Evolutionary conservation across 2,797 vertebrate genomes (phyloP).

Genomic region (Carapus acus): DNA sequence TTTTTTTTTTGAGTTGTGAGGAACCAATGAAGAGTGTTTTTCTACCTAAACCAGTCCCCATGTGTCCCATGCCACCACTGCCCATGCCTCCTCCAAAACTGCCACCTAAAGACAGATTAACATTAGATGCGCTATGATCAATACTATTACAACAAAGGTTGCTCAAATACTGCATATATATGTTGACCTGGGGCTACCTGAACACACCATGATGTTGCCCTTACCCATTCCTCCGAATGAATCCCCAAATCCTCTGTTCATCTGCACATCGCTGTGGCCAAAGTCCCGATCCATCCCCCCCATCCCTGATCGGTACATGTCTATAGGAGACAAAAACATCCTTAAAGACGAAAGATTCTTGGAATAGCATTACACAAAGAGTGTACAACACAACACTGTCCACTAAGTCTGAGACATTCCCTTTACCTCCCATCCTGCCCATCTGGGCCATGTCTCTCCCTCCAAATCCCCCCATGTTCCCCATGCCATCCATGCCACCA

Average conservation of each 20-base stretch:
- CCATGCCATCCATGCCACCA: constrained; percentile 86
- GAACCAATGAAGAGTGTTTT: constrained; percentile 18
- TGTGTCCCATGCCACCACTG: constrained; percentile 85
- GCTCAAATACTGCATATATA: no score
- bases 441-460: constrained; percentile 74
- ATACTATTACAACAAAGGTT: no score
- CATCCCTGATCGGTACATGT: constrained; percentile 90
- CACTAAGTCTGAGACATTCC: background rate
- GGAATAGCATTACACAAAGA: background rate
- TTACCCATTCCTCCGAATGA: constrained; percentile 94
- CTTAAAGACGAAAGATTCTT: background rate
- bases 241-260: constrained; percentile 90
- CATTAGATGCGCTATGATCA: constrained; percentile 22
- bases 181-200: background rate
- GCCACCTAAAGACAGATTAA: constrained; percentile 76
- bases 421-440: constrained; percentile 87
- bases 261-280: constrained; percentile 83
- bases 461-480: constrained; percentile 87
- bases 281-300: constrained; percentile 91
- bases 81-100: constrained; percentile 91
- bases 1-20: no score
- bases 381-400: constrained; percentile 1
- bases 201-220: constrained; percentile 21
- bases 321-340: constrained; percentile 57
- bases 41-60: constrained; percentile 92